A percentile compares a stretch with the other conserved stretches of the same genome.
Conservation (phyloP, 1,140 invertebrate genomes). For the Leptinotarsa lineolata region DNA sequence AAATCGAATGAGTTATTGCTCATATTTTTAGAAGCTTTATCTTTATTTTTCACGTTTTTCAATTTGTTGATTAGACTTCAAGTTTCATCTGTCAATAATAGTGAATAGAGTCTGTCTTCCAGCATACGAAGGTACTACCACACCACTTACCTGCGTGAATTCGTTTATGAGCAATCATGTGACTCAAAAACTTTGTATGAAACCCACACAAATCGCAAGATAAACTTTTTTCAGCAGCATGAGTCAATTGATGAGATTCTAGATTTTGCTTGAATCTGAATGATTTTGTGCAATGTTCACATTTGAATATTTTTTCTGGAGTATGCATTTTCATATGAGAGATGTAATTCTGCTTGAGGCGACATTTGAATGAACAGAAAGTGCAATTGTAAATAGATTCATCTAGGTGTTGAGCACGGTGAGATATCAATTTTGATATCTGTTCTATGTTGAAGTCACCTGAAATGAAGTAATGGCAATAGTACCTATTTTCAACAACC, state of each 20-base stretch:
- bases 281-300: slow-evolving; percentile 53
- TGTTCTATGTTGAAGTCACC: slow-evolving; percentile 50
- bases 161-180: slow-evolving; percentile 68
- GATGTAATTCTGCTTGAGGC: slow-evolving; percentile 61
- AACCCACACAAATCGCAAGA: slow-evolving; percentile 69
- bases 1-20: too few species aligned
- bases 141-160: slow-evolving; percentile 63
- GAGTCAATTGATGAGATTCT: slow-evolving; percentile 64
- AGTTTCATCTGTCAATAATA: too few species aligned
- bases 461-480: slow-evolving; percentile 34
- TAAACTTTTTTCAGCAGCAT: slow-evolving; percentile 62
- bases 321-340: slow-evolving; percentile 54
- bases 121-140: not conserved
- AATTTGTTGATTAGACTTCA: too few species aligned
- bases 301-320: slow-evolving; percentile 53
- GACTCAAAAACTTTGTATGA: slow-evolving; percentile 69
- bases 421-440: slow-evolving; percentile 52
- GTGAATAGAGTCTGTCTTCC: too few species aligned
- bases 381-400: slow-evolving; percentile 55
- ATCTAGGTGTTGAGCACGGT: slow-evolving; percentile 52
- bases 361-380: slow-evolving; percentile 60
- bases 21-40: too few species aligned
- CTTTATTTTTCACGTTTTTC: too few species aligned
- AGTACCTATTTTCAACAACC: not conserved
- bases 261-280: slow-evolving; percentile 58